These are phyloP conservation scores for Nicator chloris DNA, from an alignment of 2,113 vertebrate species.

Conservation along the genomic window DNA sequence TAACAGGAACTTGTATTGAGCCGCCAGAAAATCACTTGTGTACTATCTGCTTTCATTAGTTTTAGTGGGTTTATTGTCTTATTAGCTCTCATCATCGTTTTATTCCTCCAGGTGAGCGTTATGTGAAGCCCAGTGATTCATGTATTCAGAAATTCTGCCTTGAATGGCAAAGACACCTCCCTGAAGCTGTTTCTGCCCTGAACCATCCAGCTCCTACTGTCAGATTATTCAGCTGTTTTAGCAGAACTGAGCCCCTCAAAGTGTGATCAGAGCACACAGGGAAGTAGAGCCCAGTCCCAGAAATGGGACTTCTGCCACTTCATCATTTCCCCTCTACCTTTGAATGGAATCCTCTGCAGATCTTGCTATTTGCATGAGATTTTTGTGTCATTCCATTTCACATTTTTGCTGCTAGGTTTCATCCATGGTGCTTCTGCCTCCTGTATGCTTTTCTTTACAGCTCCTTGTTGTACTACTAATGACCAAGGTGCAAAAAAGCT, in stretches of 20 bases:
- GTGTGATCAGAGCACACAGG: fast-evolving
- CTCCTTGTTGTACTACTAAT: neutral
- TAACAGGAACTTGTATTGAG: neutral
- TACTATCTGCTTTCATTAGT: neutral
- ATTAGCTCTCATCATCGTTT: neutral
- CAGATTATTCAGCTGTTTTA: neutral
- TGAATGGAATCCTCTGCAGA: neutral
- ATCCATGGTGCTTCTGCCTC: neutral
- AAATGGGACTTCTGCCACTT: neutral
- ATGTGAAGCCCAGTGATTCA: neutral
- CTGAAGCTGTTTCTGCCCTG: neutral
- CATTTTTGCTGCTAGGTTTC: neutral
- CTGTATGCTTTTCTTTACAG: neutral
- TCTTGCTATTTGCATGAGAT: neutral
- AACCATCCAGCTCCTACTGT: neutral
- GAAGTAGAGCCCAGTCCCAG: neutral
- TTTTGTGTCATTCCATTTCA: neutral
- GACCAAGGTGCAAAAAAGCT: neutral
- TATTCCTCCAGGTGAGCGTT: neutral
- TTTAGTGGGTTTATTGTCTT: neutral
- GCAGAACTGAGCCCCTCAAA: neutral
- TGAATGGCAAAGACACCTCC: neutral
- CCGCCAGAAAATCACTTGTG: neutral
- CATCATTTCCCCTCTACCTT: neutral
- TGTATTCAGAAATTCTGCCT: neutral